A percentile compares a stretch with the other conserved stretches of the same genome.
These are phyloP conservation scores for Octomys mimax DNA, from an alignment of 2,797 vertebrate species.

Conservation along the genomic window DNA sequence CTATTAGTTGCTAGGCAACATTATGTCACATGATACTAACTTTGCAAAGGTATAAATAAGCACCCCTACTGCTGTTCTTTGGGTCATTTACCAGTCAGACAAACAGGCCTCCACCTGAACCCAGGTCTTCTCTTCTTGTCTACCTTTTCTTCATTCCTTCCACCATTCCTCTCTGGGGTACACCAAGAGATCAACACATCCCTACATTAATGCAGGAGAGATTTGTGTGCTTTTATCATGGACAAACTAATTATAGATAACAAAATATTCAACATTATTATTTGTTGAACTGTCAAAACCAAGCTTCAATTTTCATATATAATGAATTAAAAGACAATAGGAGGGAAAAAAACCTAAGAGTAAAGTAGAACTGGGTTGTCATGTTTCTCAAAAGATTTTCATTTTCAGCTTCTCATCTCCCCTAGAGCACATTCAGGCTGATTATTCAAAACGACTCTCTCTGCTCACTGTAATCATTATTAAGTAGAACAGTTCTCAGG, in stretches of 20 bases:
- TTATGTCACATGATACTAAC: no score
- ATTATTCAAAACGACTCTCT: not conserved
- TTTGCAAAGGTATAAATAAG: no score
- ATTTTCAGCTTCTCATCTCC: not conserved
- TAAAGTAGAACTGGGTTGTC: not conserved
- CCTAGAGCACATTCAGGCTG: not conserved
- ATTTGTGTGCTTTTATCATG: not conserved
- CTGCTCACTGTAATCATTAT: not conserved
- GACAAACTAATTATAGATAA: not conserved
- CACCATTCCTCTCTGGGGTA: no score
- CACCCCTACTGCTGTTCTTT: no score
- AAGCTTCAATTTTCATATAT: conserved; percentile 17
- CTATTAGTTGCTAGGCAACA: no score
- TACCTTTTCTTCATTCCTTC: no score
- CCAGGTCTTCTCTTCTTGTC: no score
- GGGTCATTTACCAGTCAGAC: no score
- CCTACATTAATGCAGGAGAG: not conserved
- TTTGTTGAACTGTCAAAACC: not conserved
- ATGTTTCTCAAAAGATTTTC: conserved; percentile 46
- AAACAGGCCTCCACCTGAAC: no score
- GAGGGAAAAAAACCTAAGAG: not conserved
- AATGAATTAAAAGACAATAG: not conserved
- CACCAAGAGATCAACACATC: no score
- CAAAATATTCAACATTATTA: not conserved
- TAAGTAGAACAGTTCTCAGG: not conserved